Evolutionary conservation across 2,888 invertebrate species (phyloP).

Genomic region (Ceraclea dissimilis): DNA sequence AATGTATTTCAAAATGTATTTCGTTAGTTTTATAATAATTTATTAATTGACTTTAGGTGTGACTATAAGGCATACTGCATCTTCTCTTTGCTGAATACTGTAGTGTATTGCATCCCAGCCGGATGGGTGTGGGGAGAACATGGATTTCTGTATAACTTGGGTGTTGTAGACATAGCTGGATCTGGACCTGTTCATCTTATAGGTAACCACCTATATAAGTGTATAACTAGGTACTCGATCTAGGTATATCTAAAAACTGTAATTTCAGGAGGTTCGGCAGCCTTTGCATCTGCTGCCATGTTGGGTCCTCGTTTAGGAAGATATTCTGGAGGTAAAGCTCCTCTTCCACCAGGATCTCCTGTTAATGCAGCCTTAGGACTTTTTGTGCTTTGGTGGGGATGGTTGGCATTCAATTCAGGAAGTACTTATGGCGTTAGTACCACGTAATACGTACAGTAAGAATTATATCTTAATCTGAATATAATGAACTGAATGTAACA

Average conservation of each 20-base stretch:
- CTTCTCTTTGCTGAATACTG: constrained; percentile 81
- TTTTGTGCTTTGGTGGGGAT: constrained; percentile 95
- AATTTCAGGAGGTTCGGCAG: constrained; percentile 56
- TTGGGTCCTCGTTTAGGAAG: constrained; percentile 81
- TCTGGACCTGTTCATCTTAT: constrained; percentile 87
- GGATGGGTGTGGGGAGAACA: constrained; percentile 91
- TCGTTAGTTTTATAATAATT: neutral
- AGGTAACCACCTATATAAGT: too few species aligned
- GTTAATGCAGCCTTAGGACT: constrained; percentile 88
- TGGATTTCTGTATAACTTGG: constrained; percentile 75
- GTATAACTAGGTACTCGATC: too few species aligned
- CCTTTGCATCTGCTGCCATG: constrained; percentile 84
- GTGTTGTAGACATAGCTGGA: constrained; percentile 89
- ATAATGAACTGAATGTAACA: neutral
- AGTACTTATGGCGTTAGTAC: constrained; percentile 67
- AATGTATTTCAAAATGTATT: neutral
- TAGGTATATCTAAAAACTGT: neutral
- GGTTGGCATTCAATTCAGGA: constrained; percentile 93
- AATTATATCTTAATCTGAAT: neutral
- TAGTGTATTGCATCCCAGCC: constrained; percentile 87
- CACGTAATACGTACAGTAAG: neutral
- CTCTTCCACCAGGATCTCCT: constrained; percentile 76
- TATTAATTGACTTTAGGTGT: constrained; percentile 50
- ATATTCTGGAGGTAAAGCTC: constrained; percentile 67
- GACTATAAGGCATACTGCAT: constrained; percentile 87